phyloP scores from a whole-genome alignment of 2,888 invertebrate genomes.

The Odontocerum albicorne region DNA sequence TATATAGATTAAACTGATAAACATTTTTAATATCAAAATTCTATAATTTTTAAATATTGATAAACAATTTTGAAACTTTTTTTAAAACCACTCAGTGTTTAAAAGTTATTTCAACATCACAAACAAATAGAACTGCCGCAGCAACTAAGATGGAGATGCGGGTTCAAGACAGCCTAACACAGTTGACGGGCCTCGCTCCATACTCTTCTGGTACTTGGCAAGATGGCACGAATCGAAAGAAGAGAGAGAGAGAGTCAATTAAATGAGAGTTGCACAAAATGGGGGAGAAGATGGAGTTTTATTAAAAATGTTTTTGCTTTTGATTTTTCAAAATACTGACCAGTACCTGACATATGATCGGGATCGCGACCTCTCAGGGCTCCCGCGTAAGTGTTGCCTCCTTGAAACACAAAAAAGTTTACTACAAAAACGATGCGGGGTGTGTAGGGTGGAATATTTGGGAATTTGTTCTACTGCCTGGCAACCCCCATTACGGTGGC shows the following conservation, averaged over 20 bases:
- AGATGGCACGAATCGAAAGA: constrained; percentile 14
- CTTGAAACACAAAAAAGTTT: constrained; percentile 37
- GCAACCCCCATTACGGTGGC: not conserved
- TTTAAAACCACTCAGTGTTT: no score
- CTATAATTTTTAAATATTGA: no score
- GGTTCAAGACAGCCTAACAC: no score
- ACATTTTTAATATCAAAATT: no score
- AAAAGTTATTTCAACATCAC: no score
- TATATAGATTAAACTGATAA: no score
- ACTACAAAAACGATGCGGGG: constrained; percentile 29
- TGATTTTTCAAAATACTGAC: constrained; percentile 50
- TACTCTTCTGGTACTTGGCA: no score
- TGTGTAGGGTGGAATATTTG: not conserved
- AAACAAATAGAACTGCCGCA: no score
- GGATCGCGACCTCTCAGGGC: constrained; percentile 84
- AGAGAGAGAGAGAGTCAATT: constrained; percentile 14
- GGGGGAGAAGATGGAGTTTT: constrained; percentile 33
- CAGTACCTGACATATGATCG: constrained; percentile 86
- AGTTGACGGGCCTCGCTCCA: no score
- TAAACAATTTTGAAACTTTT: no score
- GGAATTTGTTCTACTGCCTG: not conserved
- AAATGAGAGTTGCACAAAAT: constrained; percentile 13
- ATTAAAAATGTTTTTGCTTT: constrained; percentile 33
- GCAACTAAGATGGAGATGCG: no score
- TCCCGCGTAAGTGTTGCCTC: constrained; percentile 78